phyloP scores from a whole-genome alignment of 2,888 invertebrate species.

The Heliconius hortense region DNA sequence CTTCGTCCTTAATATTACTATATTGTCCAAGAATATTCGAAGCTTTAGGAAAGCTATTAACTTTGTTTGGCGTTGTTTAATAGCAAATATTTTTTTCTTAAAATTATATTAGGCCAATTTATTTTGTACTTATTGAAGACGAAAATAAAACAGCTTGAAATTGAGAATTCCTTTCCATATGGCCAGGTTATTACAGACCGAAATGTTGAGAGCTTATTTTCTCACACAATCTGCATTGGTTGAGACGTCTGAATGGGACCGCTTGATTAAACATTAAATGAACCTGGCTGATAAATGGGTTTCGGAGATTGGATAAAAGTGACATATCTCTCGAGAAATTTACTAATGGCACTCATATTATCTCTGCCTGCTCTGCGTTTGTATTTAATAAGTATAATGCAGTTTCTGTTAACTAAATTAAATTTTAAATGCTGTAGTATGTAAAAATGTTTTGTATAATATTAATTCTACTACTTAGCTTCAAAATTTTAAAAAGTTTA shows the following conservation, averaged over 20 bases:
- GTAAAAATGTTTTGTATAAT: no score
- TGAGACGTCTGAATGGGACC: constrained; percentile 34
- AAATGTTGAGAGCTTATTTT: constrained; percentile 30
- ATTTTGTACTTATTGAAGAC: constrained; percentile 5
- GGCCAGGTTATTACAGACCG: constrained; percentile 26
- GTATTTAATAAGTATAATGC: neutral
- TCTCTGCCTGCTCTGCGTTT: neutral
- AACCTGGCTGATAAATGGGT: constrained; percentile 30
- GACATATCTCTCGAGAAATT: constrained; percentile 26
- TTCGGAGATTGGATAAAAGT: constrained; percentile 30
- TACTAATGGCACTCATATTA: constrained; percentile 18
- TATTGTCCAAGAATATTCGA: no score
- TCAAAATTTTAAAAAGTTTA: no score
- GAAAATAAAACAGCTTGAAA: constrained; percentile 28
- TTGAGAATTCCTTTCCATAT: constrained; percentile 31
- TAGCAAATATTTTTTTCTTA: neutral
- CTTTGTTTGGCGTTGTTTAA: no score
- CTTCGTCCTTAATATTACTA: no score
- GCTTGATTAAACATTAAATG: constrained; percentile 38
- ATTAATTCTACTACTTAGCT: no score
- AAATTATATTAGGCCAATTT: neutral
- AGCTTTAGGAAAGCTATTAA: no score
- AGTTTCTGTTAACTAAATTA: neutral
- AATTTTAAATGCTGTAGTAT: no score
- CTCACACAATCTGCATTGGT: constrained; percentile 31